Percentiles rank a stretch among this genome's conserved stretches.
Conservation (phyloP, 2,113 vertebrate species). For the Seriola dumerili region DNA sequence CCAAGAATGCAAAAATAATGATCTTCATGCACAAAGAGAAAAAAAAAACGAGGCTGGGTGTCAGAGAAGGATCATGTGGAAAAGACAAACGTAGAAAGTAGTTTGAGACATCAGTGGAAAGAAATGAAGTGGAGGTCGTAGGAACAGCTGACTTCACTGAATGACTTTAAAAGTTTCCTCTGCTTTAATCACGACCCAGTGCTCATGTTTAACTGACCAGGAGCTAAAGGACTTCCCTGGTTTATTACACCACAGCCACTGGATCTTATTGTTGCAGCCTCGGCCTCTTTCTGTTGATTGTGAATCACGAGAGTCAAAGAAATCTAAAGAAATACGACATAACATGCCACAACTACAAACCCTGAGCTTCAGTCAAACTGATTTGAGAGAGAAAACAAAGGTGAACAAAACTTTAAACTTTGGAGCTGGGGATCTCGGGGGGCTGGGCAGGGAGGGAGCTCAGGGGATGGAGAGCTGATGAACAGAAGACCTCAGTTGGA, state of each 20-base stretch:
- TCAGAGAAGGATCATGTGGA: neutral
- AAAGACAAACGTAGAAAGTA: neutral
- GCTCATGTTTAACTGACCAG: neutral
- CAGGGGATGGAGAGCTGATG: too few species aligned
- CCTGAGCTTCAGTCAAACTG: too few species aligned
- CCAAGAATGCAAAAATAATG: neutral
- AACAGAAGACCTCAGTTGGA: too few species aligned
- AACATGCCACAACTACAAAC: too few species aligned
- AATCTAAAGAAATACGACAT: too few species aligned
- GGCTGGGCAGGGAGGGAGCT: too few species aligned
- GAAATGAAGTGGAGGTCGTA: neutral
- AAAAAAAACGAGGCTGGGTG: neutral
- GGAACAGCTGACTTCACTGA: slow-evolving; percentile 4
- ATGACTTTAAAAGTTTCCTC: neutral
- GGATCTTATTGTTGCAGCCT: neutral
- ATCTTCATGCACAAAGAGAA: neutral
- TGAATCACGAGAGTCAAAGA: too few species aligned
- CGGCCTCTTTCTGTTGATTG: neutral
- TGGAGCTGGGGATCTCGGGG: too few species aligned
- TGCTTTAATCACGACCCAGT: neutral
- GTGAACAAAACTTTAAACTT: too few species aligned
- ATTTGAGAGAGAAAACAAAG: too few species aligned
- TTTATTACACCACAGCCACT: neutral
- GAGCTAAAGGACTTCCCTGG: neutral
- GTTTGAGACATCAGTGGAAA: neutral